phyloP scores from a whole-genome alignment of 2,113 vertebrate species.

The Euleptes europaea region DNA sequence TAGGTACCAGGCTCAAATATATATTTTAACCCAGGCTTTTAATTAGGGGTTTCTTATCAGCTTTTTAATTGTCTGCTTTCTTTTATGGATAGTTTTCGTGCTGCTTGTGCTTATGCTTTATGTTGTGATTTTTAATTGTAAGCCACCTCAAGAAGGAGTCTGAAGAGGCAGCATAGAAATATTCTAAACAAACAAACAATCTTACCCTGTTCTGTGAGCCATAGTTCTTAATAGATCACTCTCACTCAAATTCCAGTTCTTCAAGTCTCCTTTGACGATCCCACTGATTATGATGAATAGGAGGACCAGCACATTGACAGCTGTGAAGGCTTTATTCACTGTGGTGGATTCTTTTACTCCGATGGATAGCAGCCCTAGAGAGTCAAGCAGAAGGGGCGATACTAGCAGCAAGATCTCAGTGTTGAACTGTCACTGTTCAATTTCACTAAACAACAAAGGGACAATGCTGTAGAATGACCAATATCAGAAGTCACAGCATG shows the following conservation, averaged over 20 bases:
- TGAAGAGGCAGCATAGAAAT: not conserved
- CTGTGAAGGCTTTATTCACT: conserved; percentile 86
- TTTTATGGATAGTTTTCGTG: too few relatives aligned
- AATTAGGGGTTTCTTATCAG: too few relatives aligned
- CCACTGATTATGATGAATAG: conserved; percentile 81
- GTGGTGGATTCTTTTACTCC: conserved; percentile 86
- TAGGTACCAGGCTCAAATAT: too few relatives aligned
- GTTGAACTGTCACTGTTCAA: not conserved
- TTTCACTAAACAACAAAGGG: too few relatives aligned
- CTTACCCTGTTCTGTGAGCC: conserved; percentile 24
- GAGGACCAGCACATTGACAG: conserved; percentile 79
- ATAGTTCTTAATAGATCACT: conserved; percentile 60
- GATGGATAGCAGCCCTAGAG: conserved; percentile 81
- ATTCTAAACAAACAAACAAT: too few relatives aligned
- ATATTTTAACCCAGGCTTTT: too few relatives aligned
- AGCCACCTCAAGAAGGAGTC: too few relatives aligned
- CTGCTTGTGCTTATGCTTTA: too few relatives aligned
- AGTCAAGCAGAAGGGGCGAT: not conserved
- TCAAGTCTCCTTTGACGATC: conserved; percentile 81
- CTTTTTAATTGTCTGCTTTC: too few relatives aligned
- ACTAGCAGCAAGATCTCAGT: not conserved
- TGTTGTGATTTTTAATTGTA: too few relatives aligned
- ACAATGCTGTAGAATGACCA: too few relatives aligned
- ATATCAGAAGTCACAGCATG: too few relatives aligned
- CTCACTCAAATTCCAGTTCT: conserved; percentile 81